Evolutionary conservation across 2,888 invertebrate species (phyloP), one percentile per base, ranked within the genome.

Genomic region (Limnephilus marmoratus): DNA sequence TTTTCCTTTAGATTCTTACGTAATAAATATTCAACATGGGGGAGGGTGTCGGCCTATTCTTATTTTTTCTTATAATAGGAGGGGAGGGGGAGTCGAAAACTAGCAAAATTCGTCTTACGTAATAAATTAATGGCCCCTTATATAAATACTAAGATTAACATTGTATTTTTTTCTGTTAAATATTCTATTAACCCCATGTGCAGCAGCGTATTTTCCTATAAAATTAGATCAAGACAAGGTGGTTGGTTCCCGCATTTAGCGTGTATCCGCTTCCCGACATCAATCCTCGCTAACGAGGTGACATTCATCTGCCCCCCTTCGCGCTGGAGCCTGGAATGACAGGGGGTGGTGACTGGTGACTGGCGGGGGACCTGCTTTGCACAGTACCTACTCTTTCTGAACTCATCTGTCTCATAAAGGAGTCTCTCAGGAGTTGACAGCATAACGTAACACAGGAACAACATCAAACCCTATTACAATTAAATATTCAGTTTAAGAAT

Each of bases 251-350:
- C 68, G 68, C 68, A 68, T 68, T 68, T 68, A n/a, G 68, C n/a
- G 24, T 68, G 68, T 68, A 68, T 68, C 24, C 24, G 68, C 24
- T 68, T 68, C 68, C 9, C 24, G 24, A n/a, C 68, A 68, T 68
- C 68, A 68, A 68, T 68, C 68, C 68, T 68, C 68, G 68, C 68
- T 68, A 68, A 68, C 68, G 68, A 68, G 68, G 68, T 68, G 68
- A 68, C 24, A 68, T 68, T 68, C 24, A 68, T 68, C 68, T 68
- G 68, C 68, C n/a, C 24, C 68, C 68, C 68, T 68, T 68, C 9
- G 68, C 68, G n/a, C 68, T 24, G 68, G 68, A 68, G 68, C 2
- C 9, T 1, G 68, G 24, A n/a, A 2, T 24, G 24, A 68, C 68
- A 49, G 15, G 68, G 68, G 68, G 68, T 68, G 53, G 53, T 68